Evolutionary conservation across 2,888 invertebrate species (phyloP), one percentile per base, ranked within the genome.

Genomic region (Lasioglossum vierecki): DNA sequence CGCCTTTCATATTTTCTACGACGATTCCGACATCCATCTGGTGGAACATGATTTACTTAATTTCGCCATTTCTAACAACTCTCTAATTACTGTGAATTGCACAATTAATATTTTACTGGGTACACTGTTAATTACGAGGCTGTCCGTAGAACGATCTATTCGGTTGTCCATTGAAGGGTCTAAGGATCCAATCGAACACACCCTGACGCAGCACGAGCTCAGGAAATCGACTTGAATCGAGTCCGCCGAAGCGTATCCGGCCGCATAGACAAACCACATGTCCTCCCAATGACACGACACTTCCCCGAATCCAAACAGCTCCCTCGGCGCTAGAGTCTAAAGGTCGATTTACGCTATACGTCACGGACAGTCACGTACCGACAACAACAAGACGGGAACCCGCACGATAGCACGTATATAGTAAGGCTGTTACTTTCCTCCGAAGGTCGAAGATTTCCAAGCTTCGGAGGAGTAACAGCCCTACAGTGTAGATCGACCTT

Each of bases 1-100:
- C 35, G 66, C 66, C 66, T 66, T 66, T 66, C 66, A 66, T 66
- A 66, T 66, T 66, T 66, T 66, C 66, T 66, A 66, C 35, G 35
- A 66, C 35, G 18, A 35, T 66, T 35, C 30, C 22, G 35, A 66
- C 30, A 35, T 35, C 30, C 35, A 3, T 4, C 66, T 6, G 4
- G 18, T 22, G 35, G 35, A 63, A 63, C 30, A 13, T 15, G 30
- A 15, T 63, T 30, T 63, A 63, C 6, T 13, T 15, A 63, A 30
- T 35, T 30, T 9, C 22, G 9, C 22, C 30, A 9, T 60, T 60
- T 60, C 26, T 4, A 66, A 3, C 35, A 66, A 22, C 35, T 66
- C 30, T 66, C 66, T 66, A 60, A n/a, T 53, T 53, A n/a, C 3
- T 2, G 53, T 53, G 2, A 49, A 6, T 18, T 49, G 49, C 5